Evolutionary conservation across 2,113 vertebrate species (phyloP).

Genomic region (Phoenicopterus ruber): DNA sequence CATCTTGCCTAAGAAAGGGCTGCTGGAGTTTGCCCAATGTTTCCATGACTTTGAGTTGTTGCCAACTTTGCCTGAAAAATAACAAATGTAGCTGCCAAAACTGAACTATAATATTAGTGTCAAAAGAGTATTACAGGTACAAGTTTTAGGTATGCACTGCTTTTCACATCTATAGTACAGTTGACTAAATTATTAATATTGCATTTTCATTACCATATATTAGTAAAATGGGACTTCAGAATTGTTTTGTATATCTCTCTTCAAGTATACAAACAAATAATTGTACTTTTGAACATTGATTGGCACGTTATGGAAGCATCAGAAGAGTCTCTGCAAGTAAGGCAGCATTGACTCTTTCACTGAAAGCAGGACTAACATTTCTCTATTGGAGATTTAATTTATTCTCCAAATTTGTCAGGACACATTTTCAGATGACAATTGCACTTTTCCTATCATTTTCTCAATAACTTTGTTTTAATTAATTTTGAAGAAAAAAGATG

Average conservation of each 20-base stretch:
- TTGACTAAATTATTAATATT: constrained; percentile 55
- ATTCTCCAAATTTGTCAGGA: background rate
- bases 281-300: constrained; percentile 42
- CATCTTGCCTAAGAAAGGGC: background rate
- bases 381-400: background rate
- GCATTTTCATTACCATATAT: constrained; percentile 52
- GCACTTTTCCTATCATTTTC: background rate
- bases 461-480: background rate
- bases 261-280: constrained; percentile 57
- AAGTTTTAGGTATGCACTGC: constrained; percentile 44
- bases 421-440: background rate
- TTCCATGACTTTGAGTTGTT: constrained; percentile 9
- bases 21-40: constrained; percentile 26
- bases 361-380: background rate
- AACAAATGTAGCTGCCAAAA: constrained; percentile 61
- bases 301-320: constrained; percentile 26
- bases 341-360: background rate
- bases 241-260: constrained; percentile 52
- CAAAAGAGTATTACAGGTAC: constrained; percentile 36
- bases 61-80: constrained; percentile 67
- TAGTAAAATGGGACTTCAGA: constrained; percentile 52
- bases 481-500: background rate
- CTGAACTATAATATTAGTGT: constrained; percentile 38
- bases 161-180: constrained; percentile 39
- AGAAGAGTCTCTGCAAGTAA: background rate